Evolutionary conservation across 23 tunicate species (phyloP).

Genomic region (Trididemnum miniatum): DNA sequence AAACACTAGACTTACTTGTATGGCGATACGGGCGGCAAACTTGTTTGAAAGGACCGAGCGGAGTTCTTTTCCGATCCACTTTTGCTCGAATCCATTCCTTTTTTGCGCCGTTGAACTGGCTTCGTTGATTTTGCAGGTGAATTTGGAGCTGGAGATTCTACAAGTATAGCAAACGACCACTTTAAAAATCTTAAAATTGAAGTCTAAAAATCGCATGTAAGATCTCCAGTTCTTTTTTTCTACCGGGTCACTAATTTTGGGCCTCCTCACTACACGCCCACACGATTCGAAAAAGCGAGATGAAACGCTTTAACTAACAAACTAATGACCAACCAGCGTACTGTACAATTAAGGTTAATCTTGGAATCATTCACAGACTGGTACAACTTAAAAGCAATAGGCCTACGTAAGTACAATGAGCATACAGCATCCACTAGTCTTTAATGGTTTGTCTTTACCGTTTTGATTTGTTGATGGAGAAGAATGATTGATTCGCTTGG

Average conservation of each 20-base stretch:
- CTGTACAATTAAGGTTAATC: too few relatives aligned
- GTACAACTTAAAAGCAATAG: not conserved
- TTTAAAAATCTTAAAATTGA: too few relatives aligned
- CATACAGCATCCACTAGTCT: not conserved
- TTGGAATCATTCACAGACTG: too few relatives aligned
- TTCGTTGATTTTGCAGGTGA: not conserved
- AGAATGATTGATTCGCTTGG: not conserved
- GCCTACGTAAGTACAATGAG: not conserved
- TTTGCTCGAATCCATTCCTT: not conserved
- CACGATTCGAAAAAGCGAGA: not conserved
- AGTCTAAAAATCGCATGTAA: too few relatives aligned
- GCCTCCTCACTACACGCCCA: not conserved
- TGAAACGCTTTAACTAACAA: too few relatives aligned
- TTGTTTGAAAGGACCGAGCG: not conserved
- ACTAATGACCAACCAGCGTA: too few relatives aligned
- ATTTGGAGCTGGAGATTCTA: not conserved
- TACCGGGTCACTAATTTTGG: not conserved
- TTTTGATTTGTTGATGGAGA: not conserved
- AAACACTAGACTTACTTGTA: constrained; percentile 24
- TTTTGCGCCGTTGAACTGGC: not conserved
- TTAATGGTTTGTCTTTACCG: not conserved
- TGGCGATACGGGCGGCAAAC: constrained; percentile 35
- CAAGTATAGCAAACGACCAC: not conserved
- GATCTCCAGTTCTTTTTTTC: too few relatives aligned
- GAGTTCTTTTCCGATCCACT: not conserved